Evolutionary conservation across 2,888 invertebrate genomes (phyloP), one percentile per base, ranked within the genome.

Genomic region (Agriopis leucophaearia): DNA sequence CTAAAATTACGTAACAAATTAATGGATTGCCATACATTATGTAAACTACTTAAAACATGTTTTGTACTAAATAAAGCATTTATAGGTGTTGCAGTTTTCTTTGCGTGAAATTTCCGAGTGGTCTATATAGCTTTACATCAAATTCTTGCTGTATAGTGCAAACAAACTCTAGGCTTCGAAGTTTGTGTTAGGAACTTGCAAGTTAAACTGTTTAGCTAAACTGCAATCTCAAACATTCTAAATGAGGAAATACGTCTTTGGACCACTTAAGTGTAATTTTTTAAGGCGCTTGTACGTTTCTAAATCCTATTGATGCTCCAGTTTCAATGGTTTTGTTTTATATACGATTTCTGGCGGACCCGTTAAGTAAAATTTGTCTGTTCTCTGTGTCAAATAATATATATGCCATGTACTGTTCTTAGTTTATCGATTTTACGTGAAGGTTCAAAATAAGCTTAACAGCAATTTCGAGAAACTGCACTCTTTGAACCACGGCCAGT

Each of bases 101-200:
- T 36, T 36, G 8, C 36, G 36, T 36, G 36, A 36, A 44, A 13
- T 9, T 16, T 47, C 47, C 16, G 16, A 13, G 47, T 8, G 1
- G 16, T 47, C 47, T 47, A 45, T 8, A 15, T 47, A 16, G 13
- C 27, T 47, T 16, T 15, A 47, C 8, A 15, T 47, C 15, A 47
- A 47, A 16, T 16, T 16, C 7, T 7, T 47, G 18, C 10, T 48
- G 9, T 48, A 18, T 48, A 51, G 51, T 27, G 12, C 36, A 36
- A 35, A 35, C 35, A 51, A 10, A 50, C 51, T 51, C 51, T 51
- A 51, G 51, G 51, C 12, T 51, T 8, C 51, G n/a, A 35, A 51
- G 51, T 36, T 51, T 51, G 51, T 7, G 51, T 51, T 36, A 51
- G 27, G 27, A 27, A 27, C 27, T 27, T 27, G 27, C 27, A 5